Evolutionary conservation across 2,113 vertebrate species (phyloP), one percentile per base, ranked within the genome.

Genomic region (Rhombomys opimus): DNA sequence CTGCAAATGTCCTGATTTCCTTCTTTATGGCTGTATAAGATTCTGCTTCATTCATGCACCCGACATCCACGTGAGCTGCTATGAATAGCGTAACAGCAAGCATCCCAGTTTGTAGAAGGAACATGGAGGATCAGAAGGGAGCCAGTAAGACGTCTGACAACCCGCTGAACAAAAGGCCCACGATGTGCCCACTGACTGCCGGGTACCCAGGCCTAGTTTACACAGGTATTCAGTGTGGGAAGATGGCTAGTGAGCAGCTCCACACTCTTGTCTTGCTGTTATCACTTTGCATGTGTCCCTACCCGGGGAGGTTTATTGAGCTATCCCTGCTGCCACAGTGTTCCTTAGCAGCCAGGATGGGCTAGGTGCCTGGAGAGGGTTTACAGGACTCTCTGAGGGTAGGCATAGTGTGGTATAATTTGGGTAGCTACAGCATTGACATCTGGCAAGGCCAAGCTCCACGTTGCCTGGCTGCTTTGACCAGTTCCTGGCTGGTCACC

Each of bases 161-260:
- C 46, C 67, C 20, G 13, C 23, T 18, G 15, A 70, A 2, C 1
- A n/a, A 9, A 35, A 20, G 61, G 46, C 75, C 46, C 11, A 22
- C 50, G 59, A 32, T 18, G 10, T 1, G 1, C 17, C 22, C 18
- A 2, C 32, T 41, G 0, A 0, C 32, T 70, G 52, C 25, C 61
- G 27, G 68, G 68, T 22, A 12, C 77, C 32, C 5, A 38, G 22
- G 2, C 17, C 68, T 5, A 2, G 30, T 23, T 32, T 10, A 32
- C 30, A 41, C 46, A 46, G 3, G 15, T 7, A 1, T 3, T 50
- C 41, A 22, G 0, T 4, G 0, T 1, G 2, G 68, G 27, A 50
- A 27, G 5, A 86, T 13, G 30, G 68, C 63, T 6, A 2, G 2
- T 0, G 9, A n/a, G 30, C 22, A 85, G 20, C 14, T 20, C 46